A percentile compares a stretch with the other conserved stretches of the same genome.
These are phyloP conservation scores for Eufriesea mexicana DNA, from an alignment of 1,140 invertebrate genomes.

Conservation along the genomic window DNA sequence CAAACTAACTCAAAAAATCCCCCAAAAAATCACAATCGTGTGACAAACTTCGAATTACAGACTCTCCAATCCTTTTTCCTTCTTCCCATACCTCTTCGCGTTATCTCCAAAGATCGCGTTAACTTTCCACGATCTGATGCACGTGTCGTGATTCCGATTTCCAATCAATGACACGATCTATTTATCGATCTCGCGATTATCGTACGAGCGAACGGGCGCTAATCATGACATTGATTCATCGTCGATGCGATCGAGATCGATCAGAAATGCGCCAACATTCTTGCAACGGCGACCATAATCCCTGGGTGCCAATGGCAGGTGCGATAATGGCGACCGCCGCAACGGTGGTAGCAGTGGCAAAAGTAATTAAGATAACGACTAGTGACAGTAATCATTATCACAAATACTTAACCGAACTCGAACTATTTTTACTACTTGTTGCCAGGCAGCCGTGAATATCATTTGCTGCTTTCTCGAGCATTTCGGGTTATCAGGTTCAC, in stretches of 20 bases:
- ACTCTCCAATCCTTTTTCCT: no score
- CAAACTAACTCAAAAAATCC: no score
- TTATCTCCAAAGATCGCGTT: neutral
- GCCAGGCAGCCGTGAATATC: conserved; percentile 46
- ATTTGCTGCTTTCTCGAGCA: neutral
- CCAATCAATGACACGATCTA: neutral
- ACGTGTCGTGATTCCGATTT: neutral
- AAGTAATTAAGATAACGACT: conserved; percentile 62
- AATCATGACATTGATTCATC: neutral
- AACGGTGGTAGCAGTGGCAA: conserved; percentile 13
- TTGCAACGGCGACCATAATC: neutral
- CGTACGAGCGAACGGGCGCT: neutral
- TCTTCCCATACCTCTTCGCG: no score
- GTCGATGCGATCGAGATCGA: neutral
- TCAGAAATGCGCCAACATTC: conserved; percentile 18
- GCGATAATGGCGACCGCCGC: conserved; percentile 28
- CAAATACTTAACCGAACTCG: conserved; percentile 44
- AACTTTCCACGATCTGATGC: neutral
- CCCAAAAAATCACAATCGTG: no score
- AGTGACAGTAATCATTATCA: conserved; percentile 53
- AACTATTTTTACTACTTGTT: conserved; percentile 66
- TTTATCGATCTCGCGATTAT: neutral
- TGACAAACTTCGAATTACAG: no score
- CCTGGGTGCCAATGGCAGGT: neutral
- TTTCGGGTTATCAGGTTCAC: conserved; percentile 9